Conservation (phyloP, 2,113 vertebrate genomes). For the Lichenostomus cassidix region DNA sequence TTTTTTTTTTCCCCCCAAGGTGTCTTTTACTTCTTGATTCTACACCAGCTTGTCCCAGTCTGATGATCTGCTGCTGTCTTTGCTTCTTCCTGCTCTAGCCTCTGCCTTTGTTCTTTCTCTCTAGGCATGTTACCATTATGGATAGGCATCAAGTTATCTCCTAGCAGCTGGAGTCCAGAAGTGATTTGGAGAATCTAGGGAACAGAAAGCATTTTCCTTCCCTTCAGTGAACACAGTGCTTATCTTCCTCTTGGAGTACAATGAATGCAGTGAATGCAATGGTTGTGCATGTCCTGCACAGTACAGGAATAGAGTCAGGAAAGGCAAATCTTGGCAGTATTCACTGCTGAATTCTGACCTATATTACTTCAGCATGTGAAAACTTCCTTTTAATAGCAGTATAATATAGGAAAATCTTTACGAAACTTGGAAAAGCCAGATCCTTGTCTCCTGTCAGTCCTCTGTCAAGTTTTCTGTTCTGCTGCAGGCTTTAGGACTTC, state of each 20-base stretch:
- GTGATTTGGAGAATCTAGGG: not conserved
- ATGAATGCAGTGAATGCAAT: not conserved
- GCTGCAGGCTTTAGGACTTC: not conserved
- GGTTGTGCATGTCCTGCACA: not conserved
- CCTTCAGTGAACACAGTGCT: not conserved
- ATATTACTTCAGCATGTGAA: not conserved
- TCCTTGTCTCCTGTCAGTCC: not conserved
- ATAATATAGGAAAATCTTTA: not conserved
- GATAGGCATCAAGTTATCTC: not conserved
- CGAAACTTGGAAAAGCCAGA: not conserved
- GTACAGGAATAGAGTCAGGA: not conserved
- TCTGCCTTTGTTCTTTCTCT: not conserved
- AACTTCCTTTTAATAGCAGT: not conserved
- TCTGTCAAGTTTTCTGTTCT: not conserved
- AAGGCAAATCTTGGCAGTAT: not conserved
- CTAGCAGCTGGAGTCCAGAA: not conserved
- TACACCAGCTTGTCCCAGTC: not conserved
- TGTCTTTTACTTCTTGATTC: not conserved
- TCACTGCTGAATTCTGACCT: not conserved
- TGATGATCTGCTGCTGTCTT: not conserved
- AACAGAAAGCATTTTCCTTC: not conserved
- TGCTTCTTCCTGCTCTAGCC: not conserved
- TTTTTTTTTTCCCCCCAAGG: accelerated
- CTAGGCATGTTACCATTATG: not conserved
- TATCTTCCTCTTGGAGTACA: not conserved